Conservation (phyloP, 2,888 invertebrate species). For the Apotomis turbidana region DNA sequence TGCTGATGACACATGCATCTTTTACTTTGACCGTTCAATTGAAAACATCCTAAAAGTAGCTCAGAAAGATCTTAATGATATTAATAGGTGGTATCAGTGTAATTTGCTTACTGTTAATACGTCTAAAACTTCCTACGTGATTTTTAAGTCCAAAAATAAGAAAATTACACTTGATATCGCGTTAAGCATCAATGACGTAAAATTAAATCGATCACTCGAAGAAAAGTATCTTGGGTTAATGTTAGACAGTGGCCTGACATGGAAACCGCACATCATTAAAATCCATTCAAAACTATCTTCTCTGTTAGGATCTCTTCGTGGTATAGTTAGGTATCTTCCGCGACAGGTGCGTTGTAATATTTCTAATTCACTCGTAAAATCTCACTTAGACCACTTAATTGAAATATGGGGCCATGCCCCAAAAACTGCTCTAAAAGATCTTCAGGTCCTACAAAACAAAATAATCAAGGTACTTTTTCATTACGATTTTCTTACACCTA, state of each 20-base stretch:
- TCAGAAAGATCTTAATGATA: neutral
- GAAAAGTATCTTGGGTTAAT: slow-evolving; percentile 3
- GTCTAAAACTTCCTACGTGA: slow-evolving; percentile 8
- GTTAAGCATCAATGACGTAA: neutral
- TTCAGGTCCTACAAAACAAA: no score
- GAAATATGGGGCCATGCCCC: no score
- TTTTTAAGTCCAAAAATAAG: slow-evolving; percentile 23
- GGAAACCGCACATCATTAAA: neutral
- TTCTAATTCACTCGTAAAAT: neutral
- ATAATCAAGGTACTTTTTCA: no score
- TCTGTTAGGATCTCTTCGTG: neutral
- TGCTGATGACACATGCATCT: slow-evolving; percentile 6
- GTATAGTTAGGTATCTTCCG: neutral
- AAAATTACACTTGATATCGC: neutral
- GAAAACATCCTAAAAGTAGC: neutral
- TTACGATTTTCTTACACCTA: no score
- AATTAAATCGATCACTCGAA: neutral
- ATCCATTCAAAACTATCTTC: neutral
- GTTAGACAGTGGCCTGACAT: neutral
- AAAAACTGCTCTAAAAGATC: no score
- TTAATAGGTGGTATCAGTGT: slow-evolving; percentile 2
- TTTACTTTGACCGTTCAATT: neutral
- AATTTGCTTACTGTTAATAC: slow-evolving; percentile 16
- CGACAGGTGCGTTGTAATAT: neutral
- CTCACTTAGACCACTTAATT: no score